Base-by-base conservation (phyloP, 2,888 invertebrate species). In the Trypoxylon attenuatum region DNA sequence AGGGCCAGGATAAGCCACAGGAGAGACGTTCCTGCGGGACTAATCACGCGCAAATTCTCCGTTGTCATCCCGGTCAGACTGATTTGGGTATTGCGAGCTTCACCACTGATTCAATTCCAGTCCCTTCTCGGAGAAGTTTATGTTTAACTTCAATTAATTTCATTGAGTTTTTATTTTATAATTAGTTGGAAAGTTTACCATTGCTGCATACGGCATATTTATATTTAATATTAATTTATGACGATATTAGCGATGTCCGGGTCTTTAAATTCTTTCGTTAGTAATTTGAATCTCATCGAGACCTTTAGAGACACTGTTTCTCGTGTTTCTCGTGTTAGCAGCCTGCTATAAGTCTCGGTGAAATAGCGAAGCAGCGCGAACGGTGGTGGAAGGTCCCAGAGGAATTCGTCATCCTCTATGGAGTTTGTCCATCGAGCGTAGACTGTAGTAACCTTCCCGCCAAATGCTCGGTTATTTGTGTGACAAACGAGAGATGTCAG, bases 401-500 rank as follows among this genome's bases (percentile, higher is more conserved):
- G 78, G 82, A 80, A 83, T 81, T 82, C 78, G 80, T 83, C 82
- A 83, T 80, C 74, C 76, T 71, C 70, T 69, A 69, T 61, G 71
- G 77, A 78, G 78, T 80, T 82, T 75, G 81, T 81, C 80, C 81
- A 81, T 81, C 69, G 81, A 63, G 76, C 73, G 57, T 41, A 66
- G 66, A 68, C 61, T 67, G 59, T 51, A 62, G 73, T 63, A 65
- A 75, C 69, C 68, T 62, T 76, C 67, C 69, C 80, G 78, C 81
- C 82, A 84, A 87, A 86, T 86, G 86, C 77, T 77, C 72, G 79
- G 81, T 82, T 81, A 83, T 87, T 86, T 86, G 77, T 77, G 81
- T 86, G 86, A 87, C 85, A 85, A 85, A 85, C 83, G 85, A 85
- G 84, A 80, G 71, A 78, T 73, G 84, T 84, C 84, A 82, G 76